Conservation (phyloP, 2,888 invertebrate genomes). For the Cactoblastis cactorum region DNA sequence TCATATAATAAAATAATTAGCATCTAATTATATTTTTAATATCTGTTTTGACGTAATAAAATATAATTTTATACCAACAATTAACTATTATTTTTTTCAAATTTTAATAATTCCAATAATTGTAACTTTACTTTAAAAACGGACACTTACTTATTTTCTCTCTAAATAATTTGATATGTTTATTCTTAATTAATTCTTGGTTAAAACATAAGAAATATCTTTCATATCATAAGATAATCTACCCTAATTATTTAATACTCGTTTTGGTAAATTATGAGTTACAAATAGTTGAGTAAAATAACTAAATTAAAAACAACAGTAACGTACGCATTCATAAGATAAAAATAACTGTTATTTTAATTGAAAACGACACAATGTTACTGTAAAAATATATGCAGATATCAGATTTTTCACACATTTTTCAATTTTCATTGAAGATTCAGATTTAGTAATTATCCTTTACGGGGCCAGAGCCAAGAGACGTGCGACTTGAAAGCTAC, state of each 20-base stretch:
- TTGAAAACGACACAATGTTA: too few species aligned
- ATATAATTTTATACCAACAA: too few species aligned
- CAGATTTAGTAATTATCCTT: too few species aligned
- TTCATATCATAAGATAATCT: conserved; percentile 27
- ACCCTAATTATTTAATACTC: conserved; percentile 59
- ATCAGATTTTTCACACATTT: too few species aligned
- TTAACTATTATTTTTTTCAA: not conserved
- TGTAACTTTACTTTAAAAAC: not conserved
- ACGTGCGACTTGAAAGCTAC: too few species aligned
- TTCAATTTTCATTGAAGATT: too few species aligned
- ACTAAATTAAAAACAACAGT: not conserved
- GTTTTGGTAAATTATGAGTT: conserved; percentile 44
- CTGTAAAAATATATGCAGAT: too few species aligned
- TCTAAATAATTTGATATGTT: conserved; percentile 54
- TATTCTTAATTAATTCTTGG: conserved; percentile 69
- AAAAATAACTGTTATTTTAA: not conserved
- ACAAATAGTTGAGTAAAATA: conserved; percentile 14
- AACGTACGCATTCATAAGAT: not conserved
- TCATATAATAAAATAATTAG: too few species aligned
- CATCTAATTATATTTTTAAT: too few species aligned
- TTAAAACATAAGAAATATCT: conserved; percentile 31
- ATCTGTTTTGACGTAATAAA: too few species aligned
- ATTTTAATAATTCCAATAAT: not conserved
- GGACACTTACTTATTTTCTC: not conserved
- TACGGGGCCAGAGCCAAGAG: too few species aligned